phyloP scores from a whole-genome alignment of 2,888 invertebrate species.

The Odontothrips loti region DNA sequence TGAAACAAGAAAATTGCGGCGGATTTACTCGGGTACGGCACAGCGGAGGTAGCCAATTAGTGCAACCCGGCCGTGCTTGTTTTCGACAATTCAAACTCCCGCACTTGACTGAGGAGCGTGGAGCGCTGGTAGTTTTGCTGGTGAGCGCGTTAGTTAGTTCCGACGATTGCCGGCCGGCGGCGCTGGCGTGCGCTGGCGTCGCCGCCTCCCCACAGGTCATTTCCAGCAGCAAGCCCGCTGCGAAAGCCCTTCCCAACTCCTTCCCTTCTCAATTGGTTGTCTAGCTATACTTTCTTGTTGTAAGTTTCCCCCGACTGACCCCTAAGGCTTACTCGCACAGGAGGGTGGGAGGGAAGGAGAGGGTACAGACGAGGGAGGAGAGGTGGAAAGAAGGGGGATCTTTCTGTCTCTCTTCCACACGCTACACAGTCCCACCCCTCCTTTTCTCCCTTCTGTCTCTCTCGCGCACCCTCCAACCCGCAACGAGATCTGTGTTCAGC shows the following conservation, averaged over 20 bases:
- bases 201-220: background rate
- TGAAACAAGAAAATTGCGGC: slow-evolving; percentile 26
- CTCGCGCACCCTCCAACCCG: too few species aligned
- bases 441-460: too few species aligned
- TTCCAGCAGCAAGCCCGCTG: background rate
- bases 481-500: slow-evolving; percentile 13
- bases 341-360: slow-evolving; percentile 27
- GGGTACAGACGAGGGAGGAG: background rate
- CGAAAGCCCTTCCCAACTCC: slow-evolving; percentile 4
- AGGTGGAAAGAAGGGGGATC: background rate
- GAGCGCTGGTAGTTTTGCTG: too few species aligned
- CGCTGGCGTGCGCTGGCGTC: too few species aligned
- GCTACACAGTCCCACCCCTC: too few species aligned
- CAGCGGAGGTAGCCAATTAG: background rate
- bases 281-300: slow-evolving; percentile 24
- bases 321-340: slow-evolving; percentile 14
- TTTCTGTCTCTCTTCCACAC: too few species aligned
- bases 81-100: too few species aligned
- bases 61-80: too few species aligned
- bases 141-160: too few species aligned
- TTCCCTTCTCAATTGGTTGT: slow-evolving; percentile 12
- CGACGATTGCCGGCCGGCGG: too few species aligned
- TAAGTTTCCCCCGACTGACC: slow-evolving; percentile 19
- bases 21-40: background rate
- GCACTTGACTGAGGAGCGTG: too few species aligned